These are phyloP conservation scores for Lithophane semibrunnea DNA, from an alignment of 2,888 invertebrate species.

Conservation along the genomic window DNA sequence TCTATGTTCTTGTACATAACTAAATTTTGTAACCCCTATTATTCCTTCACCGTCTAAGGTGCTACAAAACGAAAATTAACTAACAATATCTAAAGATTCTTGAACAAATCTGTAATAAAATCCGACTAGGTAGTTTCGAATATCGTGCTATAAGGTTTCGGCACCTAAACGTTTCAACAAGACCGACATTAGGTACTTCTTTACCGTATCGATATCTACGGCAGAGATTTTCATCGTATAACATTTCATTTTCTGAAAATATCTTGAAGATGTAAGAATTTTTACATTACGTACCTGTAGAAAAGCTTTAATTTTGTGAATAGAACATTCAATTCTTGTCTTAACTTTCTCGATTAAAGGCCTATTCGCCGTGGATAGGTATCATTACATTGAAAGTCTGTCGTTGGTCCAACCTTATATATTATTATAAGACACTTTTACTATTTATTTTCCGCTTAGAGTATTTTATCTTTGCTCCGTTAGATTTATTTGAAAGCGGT, in stretches of 20 bases:
- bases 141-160: slow-evolving; percentile 49
- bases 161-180: slow-evolving; percentile 42
- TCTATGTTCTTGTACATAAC: not conserved
- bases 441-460: not conserved
- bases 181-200: slow-evolving; percentile 39
- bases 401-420: slow-evolving; percentile 13
- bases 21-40: not conserved
- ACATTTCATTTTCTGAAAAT: slow-evolving; percentile 20
- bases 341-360: slow-evolving; percentile 37
- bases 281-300: slow-evolving; percentile 1
- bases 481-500: not conserved
- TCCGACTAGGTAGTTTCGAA: slow-evolving; percentile 38
- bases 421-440: slow-evolving; percentile 16
- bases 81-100: slow-evolving; percentile 8
- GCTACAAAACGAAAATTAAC: not conserved
- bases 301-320: slow-evolving; percentile 8
- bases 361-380: slow-evolving; percentile 15
- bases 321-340: slow-evolving; percentile 21
- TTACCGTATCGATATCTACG: slow-evolving; percentile 29
- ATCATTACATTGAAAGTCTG: slow-evolving; percentile 15
- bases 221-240: slow-evolving; percentile 29
- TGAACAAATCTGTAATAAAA: slow-evolving; percentile 43
- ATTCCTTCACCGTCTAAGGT: not conserved
- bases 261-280: slow-evolving; percentile 12
- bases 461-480: not conserved